Conservation (phyloP, 2,888 invertebrate species). For the Coecobrya sp. region DNA sequence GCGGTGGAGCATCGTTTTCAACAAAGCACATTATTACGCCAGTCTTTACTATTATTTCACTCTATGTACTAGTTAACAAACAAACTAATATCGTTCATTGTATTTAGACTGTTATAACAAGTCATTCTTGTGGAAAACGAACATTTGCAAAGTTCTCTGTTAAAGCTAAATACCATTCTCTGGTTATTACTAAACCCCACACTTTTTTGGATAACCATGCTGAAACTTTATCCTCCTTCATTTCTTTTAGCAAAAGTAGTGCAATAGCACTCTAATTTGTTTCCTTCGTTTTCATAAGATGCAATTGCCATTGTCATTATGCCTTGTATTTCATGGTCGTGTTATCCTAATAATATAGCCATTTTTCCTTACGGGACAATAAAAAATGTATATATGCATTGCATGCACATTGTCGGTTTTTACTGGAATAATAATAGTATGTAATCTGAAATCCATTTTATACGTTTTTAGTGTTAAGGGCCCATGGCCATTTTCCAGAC, state of each 20-base stretch:
- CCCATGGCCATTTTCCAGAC: neutral
- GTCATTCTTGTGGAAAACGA: neutral
- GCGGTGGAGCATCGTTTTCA: no score
- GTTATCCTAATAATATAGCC: neutral
- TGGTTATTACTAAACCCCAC: no score
- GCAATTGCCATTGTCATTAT: neutral
- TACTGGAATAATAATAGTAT: neutral
- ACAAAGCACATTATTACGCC: neutral
- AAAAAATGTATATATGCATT: neutral
- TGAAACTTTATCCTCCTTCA: neutral
- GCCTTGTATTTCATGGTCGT: neutral
- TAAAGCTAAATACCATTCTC: no score
- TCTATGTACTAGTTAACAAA: neutral
- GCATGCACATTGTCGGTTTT: neutral
- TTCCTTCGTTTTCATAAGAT: neutral
- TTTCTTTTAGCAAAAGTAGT: neutral
- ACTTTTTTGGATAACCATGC: neutral
- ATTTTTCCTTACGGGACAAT: neutral
- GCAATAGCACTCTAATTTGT: conserved; percentile 51
- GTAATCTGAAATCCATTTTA: conserved; percentile 36
- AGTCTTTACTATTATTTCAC: neutral
- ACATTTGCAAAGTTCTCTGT: no score
- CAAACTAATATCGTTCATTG: neutral
- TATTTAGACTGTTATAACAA: neutral
- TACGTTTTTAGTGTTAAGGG: conserved; percentile 7